Evolutionary conservation across 2,113 vertebrate genomes (phyloP), one percentile per base, ranked within the genome.

Genomic region (Platycercus adscitus): DNA sequence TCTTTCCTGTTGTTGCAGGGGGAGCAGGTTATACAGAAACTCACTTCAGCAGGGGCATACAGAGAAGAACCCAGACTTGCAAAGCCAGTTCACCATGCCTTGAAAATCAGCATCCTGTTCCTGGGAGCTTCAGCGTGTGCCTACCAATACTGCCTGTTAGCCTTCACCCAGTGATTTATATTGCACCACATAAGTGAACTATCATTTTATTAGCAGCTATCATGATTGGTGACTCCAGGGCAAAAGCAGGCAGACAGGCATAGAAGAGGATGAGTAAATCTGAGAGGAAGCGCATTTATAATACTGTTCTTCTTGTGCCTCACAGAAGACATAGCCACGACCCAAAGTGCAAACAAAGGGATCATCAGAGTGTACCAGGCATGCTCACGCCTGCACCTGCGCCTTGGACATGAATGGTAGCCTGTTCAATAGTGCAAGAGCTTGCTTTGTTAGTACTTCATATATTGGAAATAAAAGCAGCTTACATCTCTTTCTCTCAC

Each of bases 141-240:
- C 82, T 56, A 4, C 15, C 37, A 18, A 3, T 28, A 8, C 44
- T 46, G 61, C 63, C 75, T 53, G 39, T 26, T 56, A 79, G 56
- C 68, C 58, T 41, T 23, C 13, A 7, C 15, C 26, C 35, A 49
- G 21, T 18, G 52, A 52, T n/a, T 13, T 49, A 21, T 17, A 13
- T 21, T 31, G 26, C 13, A 9, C 5, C 37, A 46, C 0, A 1
- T 43, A 10, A 35, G 13, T 5, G 5, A 71, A 41, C 3, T n/a
- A 11, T 17, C 5, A 1, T 3, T 81, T 7, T 3, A 2, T 13
- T 10, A 11, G 9, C 50, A 81, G 39, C 39, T 43, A 20, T 19
- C 10, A 1, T 1, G 19, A 41, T 29, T 17, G 20, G 6, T 0
- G 0, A 28, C 53, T 46, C 31, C n/a, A 19, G 43, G 41, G 63